Evolutionary conservation across 2,797 vertebrate genomes (phyloP).

Genomic region (Discoglossus pictus): DNA sequence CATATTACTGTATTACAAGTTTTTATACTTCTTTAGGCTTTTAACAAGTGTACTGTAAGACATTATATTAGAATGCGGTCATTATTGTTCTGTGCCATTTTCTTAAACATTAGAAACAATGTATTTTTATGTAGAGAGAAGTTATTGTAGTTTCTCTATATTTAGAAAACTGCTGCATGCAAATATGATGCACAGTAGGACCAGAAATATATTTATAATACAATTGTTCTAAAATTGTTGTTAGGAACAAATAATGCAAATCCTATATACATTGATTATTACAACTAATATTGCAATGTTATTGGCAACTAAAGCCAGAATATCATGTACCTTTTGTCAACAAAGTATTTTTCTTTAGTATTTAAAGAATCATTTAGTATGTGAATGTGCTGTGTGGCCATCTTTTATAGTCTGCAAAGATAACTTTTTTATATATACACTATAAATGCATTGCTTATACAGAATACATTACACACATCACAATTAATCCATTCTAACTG

Average conservation of each 20-base stretch:
- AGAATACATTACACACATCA: not conserved
- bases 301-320: conserved; percentile 9
- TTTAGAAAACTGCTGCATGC: conserved; percentile 65
- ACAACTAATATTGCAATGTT: conserved; percentile 7
- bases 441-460: conserved; percentile 2
- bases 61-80: conserved; percentile 55
- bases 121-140: conserved; percentile 52
- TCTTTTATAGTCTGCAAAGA: not conserved
- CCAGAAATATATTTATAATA: conserved; percentile 60
- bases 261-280: conserved; percentile 20
- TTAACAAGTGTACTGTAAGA: conserved; percentile 60
- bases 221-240: conserved; percentile 47
- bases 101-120: conserved; percentile 55
- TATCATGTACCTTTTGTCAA: not conserved
- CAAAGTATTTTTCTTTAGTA: conserved; percentile 5
- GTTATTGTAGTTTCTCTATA: conserved; percentile 59
- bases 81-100: conserved; percentile 33
- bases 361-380: conserved; percentile 1
- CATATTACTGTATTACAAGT: conserved; percentile 65
- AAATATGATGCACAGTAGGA: conserved; percentile 59
- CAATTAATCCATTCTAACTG: not conserved
- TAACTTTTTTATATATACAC: conserved; percentile 1
- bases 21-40: conserved; percentile 72
- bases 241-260: not conserved
- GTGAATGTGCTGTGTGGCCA: conserved; percentile 4